Percentiles rank a stretch among this genome's conserved stretches.
phyloP scores from a whole-genome alignment of 2,888 invertebrate species.

The Parapristionchus giblindavisi region DNA sequence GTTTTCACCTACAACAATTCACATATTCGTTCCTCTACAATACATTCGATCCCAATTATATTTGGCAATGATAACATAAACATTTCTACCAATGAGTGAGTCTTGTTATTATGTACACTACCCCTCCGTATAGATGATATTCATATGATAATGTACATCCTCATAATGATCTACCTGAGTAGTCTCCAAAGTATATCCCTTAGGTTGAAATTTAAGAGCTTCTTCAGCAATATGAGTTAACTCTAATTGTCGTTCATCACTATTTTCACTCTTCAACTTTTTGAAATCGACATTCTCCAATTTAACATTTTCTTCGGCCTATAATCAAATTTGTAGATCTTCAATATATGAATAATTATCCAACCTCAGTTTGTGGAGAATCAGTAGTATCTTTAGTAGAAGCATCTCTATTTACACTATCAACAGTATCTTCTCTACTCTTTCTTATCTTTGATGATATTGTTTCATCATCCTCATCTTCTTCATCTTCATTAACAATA shows the following conservation, averaged over 20 bases:
- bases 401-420: background rate
- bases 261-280: constrained; percentile 57
- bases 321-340: background rate
- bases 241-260: constrained; percentile 61
- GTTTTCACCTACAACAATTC: constrained; percentile 80
- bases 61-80: background rate
- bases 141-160: too few relatives aligned
- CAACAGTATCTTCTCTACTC: constrained; percentile 65
- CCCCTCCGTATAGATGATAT: too few relatives aligned
- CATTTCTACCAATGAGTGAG: background rate
- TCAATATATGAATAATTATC: background rate
- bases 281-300: constrained; percentile 53
- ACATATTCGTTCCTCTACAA: too few relatives aligned
- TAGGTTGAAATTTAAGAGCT: constrained; percentile 95
- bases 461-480: constrained; percentile 16
- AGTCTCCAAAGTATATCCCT: constrained; percentile 93
- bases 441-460: constrained; percentile 20
- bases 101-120: background rate
- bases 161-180: constrained; percentile 78
- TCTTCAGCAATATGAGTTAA: constrained; percentile 75
- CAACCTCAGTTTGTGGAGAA: constrained; percentile 71
- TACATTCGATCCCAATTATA: background rate
- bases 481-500: constrained; percentile 33
- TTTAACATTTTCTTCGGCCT: constrained; percentile 33
- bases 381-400: constrained; percentile 43